Evolutionary conservation across 2,113 vertebrate species (phyloP).

Genomic region (Megaptera novaeangliae): DNA sequence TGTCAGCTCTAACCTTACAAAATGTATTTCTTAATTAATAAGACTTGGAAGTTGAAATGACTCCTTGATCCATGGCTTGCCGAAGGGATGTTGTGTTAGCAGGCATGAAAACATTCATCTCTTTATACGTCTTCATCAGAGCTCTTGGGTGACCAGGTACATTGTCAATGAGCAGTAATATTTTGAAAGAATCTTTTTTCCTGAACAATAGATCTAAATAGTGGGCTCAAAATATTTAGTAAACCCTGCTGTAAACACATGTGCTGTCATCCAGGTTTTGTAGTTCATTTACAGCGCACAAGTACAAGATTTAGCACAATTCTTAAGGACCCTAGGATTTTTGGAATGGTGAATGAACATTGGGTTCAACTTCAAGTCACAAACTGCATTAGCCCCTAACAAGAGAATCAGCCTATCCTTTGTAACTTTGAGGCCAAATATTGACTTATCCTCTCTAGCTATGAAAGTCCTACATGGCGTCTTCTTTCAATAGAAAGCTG

Average conservation of each 20-base stretch:
- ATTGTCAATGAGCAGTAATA: background rate
- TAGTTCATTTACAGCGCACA: background rate
- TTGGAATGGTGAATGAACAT: background rate
- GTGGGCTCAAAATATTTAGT: background rate
- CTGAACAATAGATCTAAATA: background rate
- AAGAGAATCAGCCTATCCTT: background rate
- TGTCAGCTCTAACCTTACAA: no score
- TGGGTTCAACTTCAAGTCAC: background rate
- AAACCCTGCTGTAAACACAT: background rate
- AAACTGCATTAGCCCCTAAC: background rate
- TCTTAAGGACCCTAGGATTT: background rate
- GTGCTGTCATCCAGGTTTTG: background rate
- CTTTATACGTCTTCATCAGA: background rate
- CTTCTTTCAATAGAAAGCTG: background rate
- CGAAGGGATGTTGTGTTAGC: background rate
- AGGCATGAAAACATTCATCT: background rate
- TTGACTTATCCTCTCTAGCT: background rate
- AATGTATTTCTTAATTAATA: no score
- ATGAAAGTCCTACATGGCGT: background rate
- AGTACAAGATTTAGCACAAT: background rate
- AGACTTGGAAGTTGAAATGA: background rate
- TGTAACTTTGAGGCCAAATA: background rate
- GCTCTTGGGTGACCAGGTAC: background rate
- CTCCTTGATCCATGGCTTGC: background rate
- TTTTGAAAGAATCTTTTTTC: background rate